Conservation (phyloP, 1,140 invertebrate species). For the Aradophagus sp. region DNA sequence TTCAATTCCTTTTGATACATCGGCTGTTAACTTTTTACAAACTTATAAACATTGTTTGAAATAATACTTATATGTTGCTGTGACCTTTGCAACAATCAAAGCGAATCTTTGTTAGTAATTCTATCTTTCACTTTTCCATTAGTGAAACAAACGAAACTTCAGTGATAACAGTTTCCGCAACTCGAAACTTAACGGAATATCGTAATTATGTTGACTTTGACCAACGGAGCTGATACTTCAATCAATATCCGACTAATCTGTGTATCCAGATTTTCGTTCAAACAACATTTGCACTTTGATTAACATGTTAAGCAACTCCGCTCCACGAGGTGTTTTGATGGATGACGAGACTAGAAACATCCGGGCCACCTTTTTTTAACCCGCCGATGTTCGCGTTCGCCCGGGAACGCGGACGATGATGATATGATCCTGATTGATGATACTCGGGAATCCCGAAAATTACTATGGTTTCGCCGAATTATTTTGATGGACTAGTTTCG, state of each 20-base stretch:
- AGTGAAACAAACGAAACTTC: too few relatives aligned
- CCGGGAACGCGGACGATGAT: conserved; percentile 7
- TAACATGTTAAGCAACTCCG: conserved; percentile 15
- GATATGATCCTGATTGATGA: conserved; percentile 43
- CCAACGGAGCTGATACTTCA: too few relatives aligned
- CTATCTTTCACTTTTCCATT: too few relatives aligned
- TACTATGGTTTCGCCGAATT: conserved; percentile 16
- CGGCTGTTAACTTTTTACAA: too few relatives aligned
- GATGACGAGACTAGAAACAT: conserved; percentile 14
- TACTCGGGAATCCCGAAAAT: conserved; percentile 17
- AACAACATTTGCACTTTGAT: conserved; percentile 4
- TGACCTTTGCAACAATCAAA: too few relatives aligned
- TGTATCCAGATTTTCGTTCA: not conserved
- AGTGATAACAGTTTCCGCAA: too few relatives aligned
- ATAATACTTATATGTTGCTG: too few relatives aligned
- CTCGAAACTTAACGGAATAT: too few relatives aligned
- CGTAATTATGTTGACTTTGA: too few relatives aligned
- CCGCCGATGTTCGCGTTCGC: conserved; percentile 3
- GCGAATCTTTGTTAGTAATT: too few relatives aligned
- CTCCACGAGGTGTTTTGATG: conserved; percentile 14
- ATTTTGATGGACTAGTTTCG: conserved; percentile 39
- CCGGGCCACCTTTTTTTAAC: not conserved
- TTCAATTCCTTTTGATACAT: too few relatives aligned
- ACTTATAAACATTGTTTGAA: too few relatives aligned
- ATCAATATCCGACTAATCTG: not conserved